Base-by-base conservation (phyloP, 2,888 invertebrate species). In the Phymatocera aterrima region DNA sequence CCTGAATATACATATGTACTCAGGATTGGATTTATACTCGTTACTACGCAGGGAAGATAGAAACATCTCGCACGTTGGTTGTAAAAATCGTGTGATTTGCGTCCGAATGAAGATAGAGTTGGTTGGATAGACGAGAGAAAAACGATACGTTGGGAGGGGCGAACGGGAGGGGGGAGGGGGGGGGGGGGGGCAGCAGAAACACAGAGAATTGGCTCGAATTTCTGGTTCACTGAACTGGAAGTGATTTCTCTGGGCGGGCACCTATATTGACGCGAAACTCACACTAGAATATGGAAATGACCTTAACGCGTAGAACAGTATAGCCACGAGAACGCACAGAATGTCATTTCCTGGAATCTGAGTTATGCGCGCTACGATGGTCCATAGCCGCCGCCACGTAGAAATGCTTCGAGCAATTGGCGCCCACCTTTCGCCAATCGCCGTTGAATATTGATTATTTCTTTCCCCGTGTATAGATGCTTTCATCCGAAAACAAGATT, bases 211-310 rank as follows among this genome's bases (percentile, higher is more conserved):
- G 84, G 83, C 86, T 72, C 34, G 72, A 72, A 72, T 72, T 86
- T 86, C 84, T 83, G 85, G 84, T 78, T 86, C 86, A 80, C 60
- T 82, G 86, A 83, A 81, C 83, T 83, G 86, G 85, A 86, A 86
- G 72, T 72, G 72, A 72, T 72, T 72, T 72, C 72, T 72, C 72
- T 54, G 72, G 18, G 34, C 72, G 21, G 34, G 51, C 51, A 72
- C 72, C 72, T 72, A 54, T 72, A 72, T 72, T 54, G 51, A 72
- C 51, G 72, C 51, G 72, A 72, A 72, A 72, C 72, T 72, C 72
- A 72, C 72, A 72, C 72, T 54, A 72, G 72, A 72, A 72, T 72
- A 72, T 85, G 84, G 83, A 85, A 85, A 85, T 85, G 83, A 86
- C 85, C 85, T 83, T 57, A 77, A 60, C 77, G 83, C 83, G 82